phyloP scores from a whole-genome alignment of 2,113 vertebrate genomes.

The Puma concolor region DNA sequence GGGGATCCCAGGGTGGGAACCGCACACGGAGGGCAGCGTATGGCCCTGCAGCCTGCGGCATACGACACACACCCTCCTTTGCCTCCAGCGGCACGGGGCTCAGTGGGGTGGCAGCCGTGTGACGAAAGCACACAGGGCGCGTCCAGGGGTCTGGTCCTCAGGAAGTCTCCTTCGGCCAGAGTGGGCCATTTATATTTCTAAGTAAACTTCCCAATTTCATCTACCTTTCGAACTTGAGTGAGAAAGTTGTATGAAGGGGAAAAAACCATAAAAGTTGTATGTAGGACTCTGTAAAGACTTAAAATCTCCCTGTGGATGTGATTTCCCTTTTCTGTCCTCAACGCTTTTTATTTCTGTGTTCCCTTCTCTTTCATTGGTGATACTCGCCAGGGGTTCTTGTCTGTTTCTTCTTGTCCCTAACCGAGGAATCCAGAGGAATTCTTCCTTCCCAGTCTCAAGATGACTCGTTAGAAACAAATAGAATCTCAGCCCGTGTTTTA shows the following conservation, averaged over 20 bases:
- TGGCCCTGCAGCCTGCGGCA: rapidly evolving
- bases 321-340: not conserved
- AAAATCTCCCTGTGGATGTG: too few species aligned
- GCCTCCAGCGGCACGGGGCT: not conserved
- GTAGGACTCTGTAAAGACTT: not conserved
- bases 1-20: not conserved
- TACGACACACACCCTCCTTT: rapidly evolving
- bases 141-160: rapidly evolving
- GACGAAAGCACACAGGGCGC: rapidly evolving
- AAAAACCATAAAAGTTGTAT: too few species aligned
- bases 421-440: not conserved
- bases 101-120: rapidly evolving
- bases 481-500: not conserved
- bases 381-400: not conserved
- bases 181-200: not conserved
- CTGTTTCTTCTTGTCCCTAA: not conserved
- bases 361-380: not conserved
- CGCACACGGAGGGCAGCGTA: rapidly evolving
- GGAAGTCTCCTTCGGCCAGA: rapidly evolving
- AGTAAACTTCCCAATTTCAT: not conserved
- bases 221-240: not conserved
- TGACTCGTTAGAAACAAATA: not conserved
- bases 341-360: not conserved
- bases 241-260: not conserved
- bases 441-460: slow-evolving; percentile 11